Base-by-base conservation (phyloP, 1,140 invertebrate species). In the Euura saliciscinereae region DNA sequence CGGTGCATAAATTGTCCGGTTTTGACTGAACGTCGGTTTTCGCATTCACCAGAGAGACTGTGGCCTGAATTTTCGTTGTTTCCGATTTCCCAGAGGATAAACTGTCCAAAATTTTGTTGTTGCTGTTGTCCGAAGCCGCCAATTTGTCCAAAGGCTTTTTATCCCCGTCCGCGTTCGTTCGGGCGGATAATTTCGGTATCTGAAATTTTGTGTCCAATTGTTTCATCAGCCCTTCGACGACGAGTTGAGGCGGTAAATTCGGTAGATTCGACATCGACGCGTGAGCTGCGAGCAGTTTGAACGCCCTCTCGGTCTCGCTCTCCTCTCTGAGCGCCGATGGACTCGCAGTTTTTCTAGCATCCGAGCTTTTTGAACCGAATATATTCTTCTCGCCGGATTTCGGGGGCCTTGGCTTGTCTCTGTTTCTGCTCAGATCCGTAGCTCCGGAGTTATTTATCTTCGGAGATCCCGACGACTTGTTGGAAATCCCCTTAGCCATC, bases 171-270 rank as follows among this genome's bases (percentile, higher is more conserved):
- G 85, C 75, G n/a, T 87, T 84, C 0, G 66, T 81, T 66, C 91
- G 80, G 0, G 91, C 91, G 0, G 93, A 94, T 69, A 95, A 80
- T 85, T 96, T 96, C 0, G 94, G 94, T 79, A 96, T 96, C 87
- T 96, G 94, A 88, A 95, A 96, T 80, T 94, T 95, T 1, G 93
- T 94, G 79, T 95, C 94, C 6, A 95, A 82, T 28, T 93, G 91
- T 77, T 95, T 95, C 65, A 93, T 93, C 13, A 94, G 84, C 11
- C 93, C 92, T 79, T 94, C 93, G 74, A 94, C 91, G 45, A 92
- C 86, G 0, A 89, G 71, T 43, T 89, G 87, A 0, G 87, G 81
- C 4, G 87, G 82, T 42, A 87, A 74, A 73, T 86, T 90, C 2
- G 89, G 87, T 2, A 87, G 6, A 45, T 77, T 82, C 2, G 85